Evolutionary conservation across 2,113 vertebrate species (phyloP), one percentile per base, ranked within the genome.

Genomic region (Gymnobelideus leadbeateri): DNA sequence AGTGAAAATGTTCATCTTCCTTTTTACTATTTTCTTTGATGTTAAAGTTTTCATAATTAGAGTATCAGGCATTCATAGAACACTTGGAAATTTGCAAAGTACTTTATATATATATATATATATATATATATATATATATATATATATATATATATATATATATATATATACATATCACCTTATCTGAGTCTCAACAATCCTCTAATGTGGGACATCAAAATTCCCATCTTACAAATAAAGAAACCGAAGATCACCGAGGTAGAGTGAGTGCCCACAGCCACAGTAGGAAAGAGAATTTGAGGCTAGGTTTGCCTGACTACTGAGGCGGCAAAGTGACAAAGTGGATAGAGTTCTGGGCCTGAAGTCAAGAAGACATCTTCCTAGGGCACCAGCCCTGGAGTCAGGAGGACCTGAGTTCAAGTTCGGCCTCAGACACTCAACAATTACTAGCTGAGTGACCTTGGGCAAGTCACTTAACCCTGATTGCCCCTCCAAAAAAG

Each of bases 1-100:
- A 93, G 31, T 26, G 37, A 93, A 68, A 77, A 84, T 52, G 37
- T 93, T 84, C n/a, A 84, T 84, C 68, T 94, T 94, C 49, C 19
- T 91, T 94, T 90, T 55, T 57, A 61, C 50, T 31, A 43, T 61
- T 61, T 47, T 61, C 46, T 51, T 90, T 93, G 51, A 37, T 37
- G 31, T 54, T 43, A 43, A 84, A 84, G 19, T 84, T 84, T 84
- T 84, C 37, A 21, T 84, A 84, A 84, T 43, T 43, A 84, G n/a
- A 84, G 19, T 84, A 23, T 19, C n/a, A 84, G 68, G 7, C 7
- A 84, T 21, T 68, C 61, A 68, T 68, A 68, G 37, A 68, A 37
- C 31, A 68, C 31, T 68, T 68, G 31, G 12, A 68, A 68, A 68
- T 68, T 68, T 43, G 19, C 68, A 43, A 84, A 84, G 68, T 84